Percentiles rank a stretch among this genome's conserved stretches.
Evolutionary conservation across 2,888 invertebrate genomes (phyloP).

Genomic region (Zootermopsis nevadensis): DNA sequence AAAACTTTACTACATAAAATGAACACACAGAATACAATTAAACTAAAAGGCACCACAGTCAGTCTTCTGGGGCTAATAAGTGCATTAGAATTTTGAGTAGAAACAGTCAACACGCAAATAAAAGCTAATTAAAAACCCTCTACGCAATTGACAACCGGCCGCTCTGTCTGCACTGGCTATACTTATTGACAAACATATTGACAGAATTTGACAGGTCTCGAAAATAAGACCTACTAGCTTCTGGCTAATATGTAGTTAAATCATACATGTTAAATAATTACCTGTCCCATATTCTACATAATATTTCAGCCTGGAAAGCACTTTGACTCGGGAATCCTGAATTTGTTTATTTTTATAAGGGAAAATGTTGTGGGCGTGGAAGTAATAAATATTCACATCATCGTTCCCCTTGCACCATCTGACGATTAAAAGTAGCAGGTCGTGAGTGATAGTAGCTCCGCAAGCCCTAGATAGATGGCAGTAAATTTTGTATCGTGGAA

Average conservation of each 20-base stretch:
- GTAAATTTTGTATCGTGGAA: too few species aligned
- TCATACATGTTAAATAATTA: not conserved
- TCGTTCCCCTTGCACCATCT: not conserved
- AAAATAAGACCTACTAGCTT: not conserved
- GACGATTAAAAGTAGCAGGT: not conserved
- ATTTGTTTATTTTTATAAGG: conserved; percentile 14
- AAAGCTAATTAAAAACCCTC: conserved; percentile 35
- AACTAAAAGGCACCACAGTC: conserved; percentile 38
- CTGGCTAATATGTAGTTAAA: not conserved
- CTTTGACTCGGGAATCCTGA: not conserved
- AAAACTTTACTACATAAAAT: conserved; percentile 15
- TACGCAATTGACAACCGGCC: conserved; percentile 32
- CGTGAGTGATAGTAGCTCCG: not conserved
- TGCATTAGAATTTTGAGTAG: conserved; percentile 3
- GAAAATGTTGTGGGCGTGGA: conserved; percentile 27
- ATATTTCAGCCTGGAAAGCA: conserved; percentile 15
- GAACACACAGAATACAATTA: conserved; percentile 19
- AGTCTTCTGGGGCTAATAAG: conserved; percentile 27
- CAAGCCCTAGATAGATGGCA: not conserved
- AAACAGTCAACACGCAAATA: conserved; percentile 4
- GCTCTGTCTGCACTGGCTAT: conserved; percentile 33
- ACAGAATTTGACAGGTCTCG: conserved; percentile 35
- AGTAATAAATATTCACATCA: not conserved
- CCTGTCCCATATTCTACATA: not conserved
- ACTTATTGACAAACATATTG: conserved; percentile 42